Base-by-base conservation (phyloP, 1,140 invertebrate species). In the Saccostrea glomerata region DNA sequence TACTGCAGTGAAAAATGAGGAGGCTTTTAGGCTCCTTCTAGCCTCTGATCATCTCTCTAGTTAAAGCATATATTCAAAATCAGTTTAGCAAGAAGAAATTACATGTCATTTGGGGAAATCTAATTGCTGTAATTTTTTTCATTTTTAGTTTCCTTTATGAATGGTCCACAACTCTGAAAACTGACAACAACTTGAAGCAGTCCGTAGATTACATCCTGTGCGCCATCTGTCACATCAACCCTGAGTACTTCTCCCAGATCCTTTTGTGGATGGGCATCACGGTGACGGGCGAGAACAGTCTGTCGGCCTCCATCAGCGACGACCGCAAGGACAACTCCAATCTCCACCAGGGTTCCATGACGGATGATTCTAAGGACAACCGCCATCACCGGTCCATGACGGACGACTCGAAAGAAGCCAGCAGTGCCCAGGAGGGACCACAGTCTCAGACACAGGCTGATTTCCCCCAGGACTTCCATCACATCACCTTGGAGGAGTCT, bases 151-250 rank as follows among this genome's bases (percentile, higher is more conserved):
- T 96, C 0, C 94, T 98, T 11, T 98, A 97, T 92, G 96, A 96
- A n/a, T 98, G 98, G 97, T 97, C 97, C 11, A 95, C 96, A 23
- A 94, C 96, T 6, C 95, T 97, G 73, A 96, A 96, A 73, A 96
- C 96, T 13, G 96, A 96, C 66, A 94, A 93, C 12, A 88, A 97
- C 1, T 94, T 98, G 66, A 98, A 98, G 95, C 96, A 97, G 92
- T 96, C 97, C 1, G 95, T 98, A 1, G 97, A 97, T 93, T 96
- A 97, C 91, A 96, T 98, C 7, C 94, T 98, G 17, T 98, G 98
- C 93, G 97, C 97, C 0, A 96, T 98, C 89, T 98, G 98, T 93
- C 97, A 97, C 93, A 97, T 98, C 54, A 96, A 97, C 89, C 97
- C 97, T 0, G 96, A 97, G 77, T 95, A 97, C 30, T 98, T 98